A percentile compares a stretch with the other conserved stretches of the same genome.
Conservation (phyloP, 2,113 vertebrate species). For the Ploceus nigricollis region DNA sequence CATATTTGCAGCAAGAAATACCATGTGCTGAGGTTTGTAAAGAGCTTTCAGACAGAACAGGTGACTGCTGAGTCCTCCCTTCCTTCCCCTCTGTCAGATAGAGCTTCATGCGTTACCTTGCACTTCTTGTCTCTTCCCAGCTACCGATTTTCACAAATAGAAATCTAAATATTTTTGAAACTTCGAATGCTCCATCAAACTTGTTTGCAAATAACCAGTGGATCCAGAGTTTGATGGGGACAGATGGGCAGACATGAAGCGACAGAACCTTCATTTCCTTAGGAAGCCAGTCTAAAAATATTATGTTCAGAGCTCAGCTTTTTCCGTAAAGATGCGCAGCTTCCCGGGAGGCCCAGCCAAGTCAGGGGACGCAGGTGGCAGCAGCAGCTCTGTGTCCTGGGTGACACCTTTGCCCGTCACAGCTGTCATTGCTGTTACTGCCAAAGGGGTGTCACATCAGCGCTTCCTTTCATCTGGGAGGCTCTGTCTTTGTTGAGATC, state of each 20-base stretch:
- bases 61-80: not conserved
- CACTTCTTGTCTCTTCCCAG: not conserved
- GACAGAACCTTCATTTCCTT: slow-evolving; percentile 14
- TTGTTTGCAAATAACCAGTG: not conserved
- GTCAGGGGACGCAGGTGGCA: not conserved
- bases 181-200: not conserved
- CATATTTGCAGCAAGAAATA: not conserved
- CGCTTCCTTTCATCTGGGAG: not conserved
- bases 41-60: not conserved
- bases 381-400: not conserved
- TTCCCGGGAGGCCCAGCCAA: not conserved
- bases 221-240: not conserved
- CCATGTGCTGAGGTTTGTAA: not conserved
- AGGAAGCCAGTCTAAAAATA: slow-evolving; percentile 27
- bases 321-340: not conserved
- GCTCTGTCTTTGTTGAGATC: not conserved
- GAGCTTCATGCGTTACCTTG: not conserved
- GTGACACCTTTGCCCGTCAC: not conserved
- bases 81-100: not conserved
- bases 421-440: not conserved
- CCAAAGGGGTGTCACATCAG: fast-evolving
- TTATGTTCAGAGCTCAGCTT: not conserved
- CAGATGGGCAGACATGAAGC: not conserved
- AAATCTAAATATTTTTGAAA: not conserved
- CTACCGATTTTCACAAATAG: not conserved